Conservation (phyloP, 2,797 vertebrate species). For the Hypotaenidia okinawae region DNA sequence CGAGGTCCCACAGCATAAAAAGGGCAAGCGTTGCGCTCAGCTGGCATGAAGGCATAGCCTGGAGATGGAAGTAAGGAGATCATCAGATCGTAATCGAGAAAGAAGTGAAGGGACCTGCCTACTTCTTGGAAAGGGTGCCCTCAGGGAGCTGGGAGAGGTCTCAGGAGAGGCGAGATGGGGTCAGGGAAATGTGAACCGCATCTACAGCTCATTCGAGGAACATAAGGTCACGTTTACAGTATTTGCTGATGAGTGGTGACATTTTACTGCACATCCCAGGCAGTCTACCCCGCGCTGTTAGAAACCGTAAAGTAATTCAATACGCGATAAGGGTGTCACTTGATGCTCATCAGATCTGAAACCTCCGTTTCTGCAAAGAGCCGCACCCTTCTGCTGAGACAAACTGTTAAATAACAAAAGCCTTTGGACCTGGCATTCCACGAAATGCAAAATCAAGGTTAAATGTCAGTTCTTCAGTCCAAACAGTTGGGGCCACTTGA, state of each 20-base stretch:
- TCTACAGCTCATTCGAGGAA: slow-evolving; percentile 35
- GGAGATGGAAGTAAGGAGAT: neutral
- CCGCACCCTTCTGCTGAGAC: neutral
- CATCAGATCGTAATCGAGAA: neutral
- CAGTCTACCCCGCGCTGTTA: neutral
- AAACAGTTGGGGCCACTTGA: neutral
- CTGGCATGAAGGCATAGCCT: neutral
- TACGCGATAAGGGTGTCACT: neutral
- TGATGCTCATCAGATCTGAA: slow-evolving; percentile 13
- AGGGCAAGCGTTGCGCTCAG: neutral
- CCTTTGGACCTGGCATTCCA: slow-evolving; percentile 40
- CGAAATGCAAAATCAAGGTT: slow-evolving; percentile 13
- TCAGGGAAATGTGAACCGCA: slow-evolving; percentile 1
- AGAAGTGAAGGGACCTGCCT: neutral
- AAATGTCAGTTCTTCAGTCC: neutral
- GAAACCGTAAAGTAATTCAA: slow-evolving; percentile 39
- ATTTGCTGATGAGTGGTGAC: neutral
- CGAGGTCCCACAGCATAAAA: neutral
- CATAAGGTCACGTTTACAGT: slow-evolving; percentile 14
- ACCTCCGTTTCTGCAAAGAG: slow-evolving; percentile 25
- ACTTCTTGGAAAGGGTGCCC: neutral
- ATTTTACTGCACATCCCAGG: neutral
- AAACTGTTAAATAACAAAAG: slow-evolving; percentile 34
- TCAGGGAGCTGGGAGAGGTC: neutral
- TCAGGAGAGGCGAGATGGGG: neutral